Evolutionary conservation across 2,113 vertebrate species (phyloP).

Genomic region (Rhynchomys soricoides): DNA sequence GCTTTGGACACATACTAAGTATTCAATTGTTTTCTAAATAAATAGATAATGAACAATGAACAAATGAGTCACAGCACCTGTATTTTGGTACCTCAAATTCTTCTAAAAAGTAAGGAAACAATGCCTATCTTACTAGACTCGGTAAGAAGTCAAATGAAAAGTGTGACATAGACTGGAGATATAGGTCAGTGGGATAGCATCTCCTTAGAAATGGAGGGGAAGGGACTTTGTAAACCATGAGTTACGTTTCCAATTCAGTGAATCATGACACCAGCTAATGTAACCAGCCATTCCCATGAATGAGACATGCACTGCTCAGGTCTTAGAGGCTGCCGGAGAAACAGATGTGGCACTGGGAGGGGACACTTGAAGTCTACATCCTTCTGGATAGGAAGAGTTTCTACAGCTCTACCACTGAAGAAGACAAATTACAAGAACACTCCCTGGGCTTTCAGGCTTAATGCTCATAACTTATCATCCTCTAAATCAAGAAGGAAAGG

Average conservation of each 20-base stretch:
- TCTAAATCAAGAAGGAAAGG: constrained; percentile 57
- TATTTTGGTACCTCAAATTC: constrained; percentile 1
- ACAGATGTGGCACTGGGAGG: neutral
- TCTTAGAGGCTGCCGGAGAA: neutral
- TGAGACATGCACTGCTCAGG: neutral
- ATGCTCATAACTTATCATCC: constrained; percentile 56
- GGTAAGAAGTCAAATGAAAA: constrained; percentile 50
- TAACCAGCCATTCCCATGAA: neutral
- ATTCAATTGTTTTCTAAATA: constrained; percentile 44
- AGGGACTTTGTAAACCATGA: constrained; percentile 20
- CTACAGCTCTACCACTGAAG: neutral
- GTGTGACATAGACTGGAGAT: neutral
- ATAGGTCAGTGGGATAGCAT: neutral
- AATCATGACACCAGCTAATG: neutral
- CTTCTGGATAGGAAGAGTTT: constrained; percentile 32
- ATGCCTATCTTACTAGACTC: constrained; percentile 3
- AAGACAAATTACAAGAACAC: constrained; percentile 58
- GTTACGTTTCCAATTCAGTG: neutral
- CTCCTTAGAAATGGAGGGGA: neutral
- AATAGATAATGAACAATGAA: constrained; percentile 16
- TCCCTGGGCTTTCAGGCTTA: constrained; percentile 23
- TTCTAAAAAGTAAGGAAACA: constrained; percentile 29
- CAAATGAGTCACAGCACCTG: neutral
- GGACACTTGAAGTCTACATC: constrained; percentile 10
- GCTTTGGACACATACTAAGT: neutral